Base-by-base conservation (phyloP, 92 coral and sea anemone genomes). In the Umimayanthus chanpuru region DNA sequence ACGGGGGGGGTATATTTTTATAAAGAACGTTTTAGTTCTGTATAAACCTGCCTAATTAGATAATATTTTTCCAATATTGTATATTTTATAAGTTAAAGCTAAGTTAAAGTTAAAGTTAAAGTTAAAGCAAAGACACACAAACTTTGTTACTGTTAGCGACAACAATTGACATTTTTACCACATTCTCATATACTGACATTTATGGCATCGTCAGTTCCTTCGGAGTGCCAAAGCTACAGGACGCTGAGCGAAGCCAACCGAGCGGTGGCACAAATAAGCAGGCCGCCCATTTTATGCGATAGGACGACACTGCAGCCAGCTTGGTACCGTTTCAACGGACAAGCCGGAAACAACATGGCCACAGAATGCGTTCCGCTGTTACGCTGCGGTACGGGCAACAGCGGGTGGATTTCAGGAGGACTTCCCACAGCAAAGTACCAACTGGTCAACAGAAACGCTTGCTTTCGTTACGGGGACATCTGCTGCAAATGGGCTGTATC, bases 261-360 rank as follows among this genome's bases (percentile, higher is more conserved):
- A 47, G 82, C 84, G 5, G 20, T 74, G 4, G 14, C 83, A 9
- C 66, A 77, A 14, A 40, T 44, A 3, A 40, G 40, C 6, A 73
- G 76, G 49, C 5, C 2, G 28, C 23, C 73, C 32, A 1, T 15
- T 2, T 55, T 55, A 16, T 86, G 89, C 38, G 89, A 86, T 36
- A 28, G 2, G 0, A 40, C 32, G n/a, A n/a, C n/a, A 67, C 4
- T 44, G 50, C 81, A 15, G 16, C 50, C 56, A 29, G 47, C 50
- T 30, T 86, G 89, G 89, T 76, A 86, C 67, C 81, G 89, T 11
- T 86, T 86, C 66, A 75, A 16, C 15, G 89, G 76, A 9, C 40
- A 4, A 9, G 89, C 89, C 16, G 89, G 89, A 23, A 76, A 50
- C 1, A 38, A 68, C 75, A 75, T 86, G 83, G 82, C 89, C 3